Evolutionary conservation across 2,113 vertebrate species (phyloP).

Genomic region (Microcebus jonahi): DNA sequence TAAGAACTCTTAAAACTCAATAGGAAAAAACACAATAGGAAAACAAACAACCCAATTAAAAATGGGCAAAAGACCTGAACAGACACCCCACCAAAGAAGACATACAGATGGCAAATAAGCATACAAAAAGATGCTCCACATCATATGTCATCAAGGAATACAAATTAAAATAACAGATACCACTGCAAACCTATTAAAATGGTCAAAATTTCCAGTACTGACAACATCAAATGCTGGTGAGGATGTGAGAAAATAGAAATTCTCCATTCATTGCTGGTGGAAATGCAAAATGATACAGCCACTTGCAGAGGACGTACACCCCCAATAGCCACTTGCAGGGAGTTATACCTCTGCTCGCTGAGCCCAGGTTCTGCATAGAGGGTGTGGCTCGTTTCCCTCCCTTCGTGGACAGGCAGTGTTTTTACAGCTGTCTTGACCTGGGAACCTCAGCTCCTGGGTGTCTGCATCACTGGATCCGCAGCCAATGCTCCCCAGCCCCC

Average conservation of each 20-base stretch:
- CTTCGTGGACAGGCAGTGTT: no score
- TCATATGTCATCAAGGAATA: neutral
- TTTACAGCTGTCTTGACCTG: no score
- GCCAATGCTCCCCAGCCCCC: no score
- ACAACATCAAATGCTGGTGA: neutral
- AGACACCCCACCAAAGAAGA: neutral
- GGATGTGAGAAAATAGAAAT: neutral
- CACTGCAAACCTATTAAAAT: neutral
- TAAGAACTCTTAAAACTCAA: neutral
- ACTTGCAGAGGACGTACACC: no score
- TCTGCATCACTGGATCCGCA: no score
- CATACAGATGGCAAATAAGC: neutral
- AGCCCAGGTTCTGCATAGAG: no score
- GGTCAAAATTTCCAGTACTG: neutral
- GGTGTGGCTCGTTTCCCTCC: no score
- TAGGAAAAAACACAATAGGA: neutral
- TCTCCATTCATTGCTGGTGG: neutral
- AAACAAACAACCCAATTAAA: neutral
- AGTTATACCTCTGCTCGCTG: no score
- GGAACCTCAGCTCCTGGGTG: no score
- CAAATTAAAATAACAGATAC: neutral
- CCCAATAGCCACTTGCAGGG: no score
- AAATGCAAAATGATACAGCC: neutral
- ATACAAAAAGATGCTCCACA: neutral
- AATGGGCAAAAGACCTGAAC: neutral